Conservation (phyloP, 2,113 vertebrate species). For the Callocephalon fimbriatum region DNA sequence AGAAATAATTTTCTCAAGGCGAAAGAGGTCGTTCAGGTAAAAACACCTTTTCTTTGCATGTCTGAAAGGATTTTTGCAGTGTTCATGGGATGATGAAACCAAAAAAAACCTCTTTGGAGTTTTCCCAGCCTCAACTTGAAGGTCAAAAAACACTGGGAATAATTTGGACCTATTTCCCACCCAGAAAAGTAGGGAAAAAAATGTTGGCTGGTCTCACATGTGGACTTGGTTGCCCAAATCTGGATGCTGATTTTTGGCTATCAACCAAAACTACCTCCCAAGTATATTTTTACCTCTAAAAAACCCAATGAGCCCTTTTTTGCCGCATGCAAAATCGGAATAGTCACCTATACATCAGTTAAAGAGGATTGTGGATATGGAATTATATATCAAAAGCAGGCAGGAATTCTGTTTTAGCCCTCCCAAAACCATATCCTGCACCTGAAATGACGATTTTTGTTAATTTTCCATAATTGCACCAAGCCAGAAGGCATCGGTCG, state of each 20-base stretch:
- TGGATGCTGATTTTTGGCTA: background rate
- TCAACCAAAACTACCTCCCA: background rate
- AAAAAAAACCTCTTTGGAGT: background rate
- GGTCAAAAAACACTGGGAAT: background rate
- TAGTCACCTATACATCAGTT: fast-evolving
- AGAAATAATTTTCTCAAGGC: background rate
- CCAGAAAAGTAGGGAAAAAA: background rate
- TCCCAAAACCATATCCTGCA: background rate
- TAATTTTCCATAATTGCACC: background rate
- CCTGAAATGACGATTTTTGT: background rate
- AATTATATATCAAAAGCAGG: too few relatives aligned
- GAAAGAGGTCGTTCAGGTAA: background rate
- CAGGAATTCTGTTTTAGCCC: background rate
- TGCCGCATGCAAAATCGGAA: fast-evolving
- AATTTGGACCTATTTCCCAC: background rate
- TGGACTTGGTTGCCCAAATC: background rate
- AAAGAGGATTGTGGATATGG: fast-evolving
- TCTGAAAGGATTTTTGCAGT: background rate
- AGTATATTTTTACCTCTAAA: background rate
- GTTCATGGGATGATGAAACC: fast-evolving
- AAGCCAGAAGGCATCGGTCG: background rate
- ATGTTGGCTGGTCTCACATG: fast-evolving
- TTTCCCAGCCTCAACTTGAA: background rate
- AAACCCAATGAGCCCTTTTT: background rate
- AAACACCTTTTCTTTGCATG: background rate